Percentiles rank a stretch among this genome's conserved stretches.
Evolutionary conservation across 1,140 invertebrate genomes (phyloP).

Genomic region (Drosophila micromelanica): DNA sequence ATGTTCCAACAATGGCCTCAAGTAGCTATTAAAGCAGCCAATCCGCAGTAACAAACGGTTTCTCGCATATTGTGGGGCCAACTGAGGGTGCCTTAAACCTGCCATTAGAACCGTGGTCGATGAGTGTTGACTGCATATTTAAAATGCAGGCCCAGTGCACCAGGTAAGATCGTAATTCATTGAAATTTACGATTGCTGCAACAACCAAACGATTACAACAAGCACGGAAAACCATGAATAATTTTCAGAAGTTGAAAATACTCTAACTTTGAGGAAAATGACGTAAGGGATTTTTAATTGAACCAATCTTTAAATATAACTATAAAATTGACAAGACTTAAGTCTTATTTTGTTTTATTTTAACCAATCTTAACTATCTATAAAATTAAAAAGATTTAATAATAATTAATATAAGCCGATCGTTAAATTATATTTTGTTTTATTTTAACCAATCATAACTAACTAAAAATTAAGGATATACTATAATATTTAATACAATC

Average conservation of each 20-base stretch:
- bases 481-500: too few species aligned
- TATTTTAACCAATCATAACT: too few species aligned
- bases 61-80: not conserved
- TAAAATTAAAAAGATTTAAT: too few species aligned
- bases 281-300: too few species aligned
- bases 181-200: conserved; percentile 73
- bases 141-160: conserved; percentile 69
- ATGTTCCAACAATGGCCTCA: conserved; percentile 48
- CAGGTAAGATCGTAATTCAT: conserved; percentile 74
- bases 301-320: too few species aligned
- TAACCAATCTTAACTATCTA: too few species aligned
- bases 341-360: too few species aligned
- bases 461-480: too few species aligned
- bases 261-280: not conserved
- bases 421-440: too few species aligned
- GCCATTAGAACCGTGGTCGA: conserved; percentile 57
- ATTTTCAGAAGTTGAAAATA: not conserved
- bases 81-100: conserved; percentile 2
- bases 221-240: not conserved
- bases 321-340: too few species aligned
- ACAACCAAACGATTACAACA: conserved; percentile 39
- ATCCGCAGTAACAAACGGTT: conserved; percentile 42
- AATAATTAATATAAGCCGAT: too few species aligned
- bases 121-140: conserved; percentile 70
- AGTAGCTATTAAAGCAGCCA: conserved; percentile 57